Evolutionary conservation across 2,888 invertebrate genomes (phyloP).

Genomic region (Agrypnus murinus): DNA sequence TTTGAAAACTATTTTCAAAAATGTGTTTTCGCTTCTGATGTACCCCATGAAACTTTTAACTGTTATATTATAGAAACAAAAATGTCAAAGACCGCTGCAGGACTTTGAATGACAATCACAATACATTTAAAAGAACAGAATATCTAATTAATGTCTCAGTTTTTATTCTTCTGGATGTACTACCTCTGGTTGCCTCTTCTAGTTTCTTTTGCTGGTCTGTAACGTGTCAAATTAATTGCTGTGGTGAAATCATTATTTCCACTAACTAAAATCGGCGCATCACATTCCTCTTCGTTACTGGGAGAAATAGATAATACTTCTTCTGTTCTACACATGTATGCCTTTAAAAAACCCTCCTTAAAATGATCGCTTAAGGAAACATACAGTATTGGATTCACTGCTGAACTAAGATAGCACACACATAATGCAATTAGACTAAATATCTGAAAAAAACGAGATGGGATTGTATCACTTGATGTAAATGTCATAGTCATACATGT

Average conservation of each 20-base stretch:
- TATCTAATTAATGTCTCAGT: too few relatives aligned
- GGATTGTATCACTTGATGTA: slow-evolving; percentile 68
- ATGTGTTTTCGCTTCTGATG: too few relatives aligned
- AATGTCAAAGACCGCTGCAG: too few relatives aligned
- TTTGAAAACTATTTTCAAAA: too few relatives aligned
- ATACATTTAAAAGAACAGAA: too few relatives aligned
- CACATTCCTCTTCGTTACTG: slow-evolving; percentile 72
- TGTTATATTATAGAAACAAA: too few relatives aligned
- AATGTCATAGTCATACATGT: slow-evolving; percentile 89
- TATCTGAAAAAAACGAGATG: slow-evolving; percentile 78
- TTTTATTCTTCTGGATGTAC: too few relatives aligned
- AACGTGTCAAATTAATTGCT: slow-evolving; percentile 75
- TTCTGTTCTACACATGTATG: slow-evolving; percentile 91
- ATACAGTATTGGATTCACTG: slow-evolving; percentile 94
- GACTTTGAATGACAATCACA: too few relatives aligned
- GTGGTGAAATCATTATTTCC: slow-evolving; percentile 73
- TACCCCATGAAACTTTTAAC: too few relatives aligned
- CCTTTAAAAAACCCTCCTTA: slow-evolving; percentile 95
- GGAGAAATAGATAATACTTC: slow-evolving; percentile 78
- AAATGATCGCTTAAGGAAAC: slow-evolving; percentile 96
- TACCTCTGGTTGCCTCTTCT: too few relatives aligned
- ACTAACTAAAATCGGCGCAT: slow-evolving; percentile 72
- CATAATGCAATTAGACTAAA: slow-evolving; percentile 91
- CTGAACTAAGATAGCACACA: slow-evolving; percentile 90
- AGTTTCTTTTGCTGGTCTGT: too few relatives aligned